Evolutionary conservation across 23 tunicate species (phyloP).

Genomic region (Corella eumyota): DNA sequence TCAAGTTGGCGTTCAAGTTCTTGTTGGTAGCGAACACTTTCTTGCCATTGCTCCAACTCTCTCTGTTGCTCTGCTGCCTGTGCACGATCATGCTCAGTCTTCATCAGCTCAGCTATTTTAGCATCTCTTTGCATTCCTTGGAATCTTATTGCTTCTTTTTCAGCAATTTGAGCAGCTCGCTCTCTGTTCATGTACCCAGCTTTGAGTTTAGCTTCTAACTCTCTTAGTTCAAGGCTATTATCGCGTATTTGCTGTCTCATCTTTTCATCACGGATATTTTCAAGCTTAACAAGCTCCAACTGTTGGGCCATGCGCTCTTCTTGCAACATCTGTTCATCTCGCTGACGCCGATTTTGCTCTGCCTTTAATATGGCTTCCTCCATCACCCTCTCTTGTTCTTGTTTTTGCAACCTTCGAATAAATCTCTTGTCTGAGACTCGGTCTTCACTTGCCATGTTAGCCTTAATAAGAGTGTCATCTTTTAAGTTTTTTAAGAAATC

Average conservation of each 20-base stretch:
- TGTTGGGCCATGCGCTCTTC: conserved; percentile 67
- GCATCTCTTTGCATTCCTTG: conserved; percentile 73
- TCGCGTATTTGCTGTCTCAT: conserved; percentile 92
- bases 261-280: conserved; percentile 85
- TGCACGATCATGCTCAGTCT: conserved; percentile 64
- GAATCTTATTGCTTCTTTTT: conserved; percentile 54
- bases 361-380: conserved; percentile 85
- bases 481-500: conserved; percentile 41
- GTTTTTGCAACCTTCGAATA: conserved; percentile 38
- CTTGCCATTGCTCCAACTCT: conserved; percentile 64
- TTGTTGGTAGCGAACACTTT: conserved; percentile 68
- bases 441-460: conserved; percentile 73
- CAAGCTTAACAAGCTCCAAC: conserved; percentile 50
- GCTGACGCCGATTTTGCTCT: conserved; percentile 64
- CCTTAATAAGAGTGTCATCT: conserved; percentile 50
- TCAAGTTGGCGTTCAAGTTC: conserved; percentile 89
- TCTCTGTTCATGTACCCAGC: conserved; percentile 92
- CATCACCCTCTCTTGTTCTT: conserved; percentile 82
- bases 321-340: conserved; percentile 63
- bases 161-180: conserved; percentile 90
- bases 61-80: conserved; percentile 53
- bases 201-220: conserved; percentile 73
- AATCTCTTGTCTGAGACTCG: conserved; percentile 76
- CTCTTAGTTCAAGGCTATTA: conserved; percentile 72
- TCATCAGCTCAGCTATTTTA: conserved; percentile 47